Conservation (phyloP, 2,888 invertebrate genomes). For the Merodon equestris region DNA sequence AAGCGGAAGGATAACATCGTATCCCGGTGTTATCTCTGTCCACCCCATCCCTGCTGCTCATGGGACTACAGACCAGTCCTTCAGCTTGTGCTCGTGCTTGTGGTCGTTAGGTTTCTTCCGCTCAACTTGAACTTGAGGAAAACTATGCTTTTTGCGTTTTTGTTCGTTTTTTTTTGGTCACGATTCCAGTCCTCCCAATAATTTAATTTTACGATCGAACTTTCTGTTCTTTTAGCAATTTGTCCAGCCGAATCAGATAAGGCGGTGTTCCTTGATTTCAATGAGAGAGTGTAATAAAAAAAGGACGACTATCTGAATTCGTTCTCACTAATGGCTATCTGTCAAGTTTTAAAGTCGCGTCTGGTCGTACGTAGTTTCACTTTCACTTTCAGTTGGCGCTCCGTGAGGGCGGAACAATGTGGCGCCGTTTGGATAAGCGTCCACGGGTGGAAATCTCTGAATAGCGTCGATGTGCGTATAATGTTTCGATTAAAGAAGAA, state of each 20-base stretch:
- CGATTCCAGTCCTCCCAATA: constrained; percentile 52
- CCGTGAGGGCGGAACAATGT: constrained; percentile 36
- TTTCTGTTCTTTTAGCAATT: constrained; percentile 61
- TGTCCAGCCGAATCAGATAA: constrained; percentile 63
- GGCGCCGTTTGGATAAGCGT: constrained; percentile 58
- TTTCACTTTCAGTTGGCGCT: not conserved
- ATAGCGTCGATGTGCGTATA: constrained; percentile 62
- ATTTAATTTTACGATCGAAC: constrained; percentile 67
- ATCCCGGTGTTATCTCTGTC: constrained; percentile 22
- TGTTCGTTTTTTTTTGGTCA: not conserved
- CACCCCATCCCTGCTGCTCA: not conserved
- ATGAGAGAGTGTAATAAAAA: constrained; percentile 37
- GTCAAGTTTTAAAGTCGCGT: constrained; percentile 53
- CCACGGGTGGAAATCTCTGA: constrained; percentile 48
- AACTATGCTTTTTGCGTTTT: constrained; percentile 46
- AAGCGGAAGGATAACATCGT: constrained; percentile 29
- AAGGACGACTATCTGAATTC: constrained; percentile 9
- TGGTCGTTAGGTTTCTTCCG: constrained; percentile 46
- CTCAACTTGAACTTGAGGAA: constrained; percentile 66
- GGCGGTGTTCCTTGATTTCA: constrained; percentile 30
- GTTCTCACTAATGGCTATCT: constrained; percentile 28
- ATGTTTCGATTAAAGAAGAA: constrained; percentile 59
- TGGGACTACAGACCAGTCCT: too few relatives aligned
- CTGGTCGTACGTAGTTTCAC: not conserved
- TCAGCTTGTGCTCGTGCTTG: not conserved